Base-by-base conservation (phyloP, 1,140 invertebrate species). In the Nixonia krombeini region DNA sequence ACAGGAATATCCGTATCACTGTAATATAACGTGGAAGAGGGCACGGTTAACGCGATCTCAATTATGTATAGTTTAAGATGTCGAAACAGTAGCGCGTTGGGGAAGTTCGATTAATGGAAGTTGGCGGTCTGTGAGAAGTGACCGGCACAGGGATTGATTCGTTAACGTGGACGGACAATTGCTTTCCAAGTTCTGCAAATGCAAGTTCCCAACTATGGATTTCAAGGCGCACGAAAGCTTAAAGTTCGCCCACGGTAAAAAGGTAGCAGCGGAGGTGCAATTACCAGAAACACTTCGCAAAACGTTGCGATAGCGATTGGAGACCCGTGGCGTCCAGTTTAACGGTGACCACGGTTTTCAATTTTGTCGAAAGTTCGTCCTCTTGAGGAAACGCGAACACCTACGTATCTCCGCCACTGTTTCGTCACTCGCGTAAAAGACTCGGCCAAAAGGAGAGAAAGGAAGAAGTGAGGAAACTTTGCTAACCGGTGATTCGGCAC, bases 201-300 rank as follows among this genome's bases (percentile, higher is more conserved):
- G 23, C 23, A 17, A 16, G 45, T 44, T 64, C 7, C 37, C 47
- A 56, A 62, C 58, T 53, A 42, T 50, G 40, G 17, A 33, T 47
- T 47, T n/a, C 7, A 15, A 31, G 16, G 26, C 7, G 15, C n/a
- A 15, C 16, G 45, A 40, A 44, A 44, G 46, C 41, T 50, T 21
- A 37, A 44, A 63, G 37, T 37, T 50, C 33, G 28, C n/a, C n/a
- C 6, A 25, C 9, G 29, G 26, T 23, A 28, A 29, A 47, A 37
- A 33, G 37, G n/a, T 42, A 64, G 35, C 37, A 31, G 29, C 67
- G 44, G 46, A 66, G 68, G 61, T 71, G 65, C 59, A 70, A 73
- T 73, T 70, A 68, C 52, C 56, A 33, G 37, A 46, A 63, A 68
- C 57, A 62, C 63, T 73, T 73, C 40, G 46, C 56, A 52, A 57